Conservation (phyloP, 1,140 invertebrate genomes). For the Drosophila kepulauana region DNA sequence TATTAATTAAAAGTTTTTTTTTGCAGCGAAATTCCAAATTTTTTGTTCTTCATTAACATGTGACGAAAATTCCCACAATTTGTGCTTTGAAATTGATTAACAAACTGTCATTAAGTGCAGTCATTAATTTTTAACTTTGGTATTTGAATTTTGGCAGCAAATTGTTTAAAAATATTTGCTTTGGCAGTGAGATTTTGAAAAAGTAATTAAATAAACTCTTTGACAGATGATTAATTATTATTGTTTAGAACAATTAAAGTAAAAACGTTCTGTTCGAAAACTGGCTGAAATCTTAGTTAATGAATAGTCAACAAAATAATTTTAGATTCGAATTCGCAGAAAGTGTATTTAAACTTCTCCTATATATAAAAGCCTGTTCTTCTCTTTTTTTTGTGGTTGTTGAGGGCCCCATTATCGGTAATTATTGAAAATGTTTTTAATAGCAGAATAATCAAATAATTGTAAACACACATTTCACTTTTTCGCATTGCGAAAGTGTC, state of each 20-base stretch:
- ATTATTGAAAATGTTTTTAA: constrained; percentile 73
- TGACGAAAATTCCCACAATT: constrained; percentile 18
- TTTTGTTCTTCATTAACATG: constrained; percentile 1
- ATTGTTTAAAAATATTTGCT: background rate
- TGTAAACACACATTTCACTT: constrained; percentile 62
- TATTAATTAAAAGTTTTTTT: background rate
- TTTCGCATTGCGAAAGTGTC: constrained; percentile 73
- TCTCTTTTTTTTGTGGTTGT: background rate
- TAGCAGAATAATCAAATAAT: constrained; percentile 61
- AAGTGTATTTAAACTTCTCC: background rate
- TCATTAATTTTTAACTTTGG: background rate
- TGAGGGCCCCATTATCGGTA: constrained; percentile 38
- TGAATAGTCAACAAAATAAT: too few relatives aligned
- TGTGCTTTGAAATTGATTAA: background rate
- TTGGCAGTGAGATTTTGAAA: background rate
- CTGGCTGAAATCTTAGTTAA: too few relatives aligned
- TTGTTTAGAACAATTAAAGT: too few relatives aligned
- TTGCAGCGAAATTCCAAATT: background rate
- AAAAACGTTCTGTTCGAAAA: too few relatives aligned
- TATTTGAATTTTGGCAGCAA: background rate
- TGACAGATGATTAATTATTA: too few relatives aligned
- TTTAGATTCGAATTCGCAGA: background rate
- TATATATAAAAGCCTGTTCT: background rate
- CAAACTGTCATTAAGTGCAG: background rate
- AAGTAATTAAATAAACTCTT: too few relatives aligned